Evolutionary conservation across 1,140 invertebrate genomes (phyloP), one percentile per base, ranked within the genome.

Genomic region (Plectrocnemia conspersa): DNA sequence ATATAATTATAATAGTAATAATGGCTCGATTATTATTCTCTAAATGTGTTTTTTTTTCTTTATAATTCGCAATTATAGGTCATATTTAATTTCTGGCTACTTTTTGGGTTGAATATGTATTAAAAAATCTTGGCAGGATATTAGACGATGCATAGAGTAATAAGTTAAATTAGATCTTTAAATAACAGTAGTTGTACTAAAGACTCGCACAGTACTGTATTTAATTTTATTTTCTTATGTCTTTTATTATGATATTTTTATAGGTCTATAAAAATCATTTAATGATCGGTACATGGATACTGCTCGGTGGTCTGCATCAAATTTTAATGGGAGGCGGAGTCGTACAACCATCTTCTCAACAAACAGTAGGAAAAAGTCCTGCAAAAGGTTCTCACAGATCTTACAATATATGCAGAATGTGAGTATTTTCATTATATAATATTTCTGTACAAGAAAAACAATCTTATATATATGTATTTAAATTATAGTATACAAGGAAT

Each of bases 191-290:
- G n/a, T n/a, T n/a, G n/a, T n/a, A n/a, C n/a, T n/a, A n/a, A n/a
- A n/a, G n/a, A n/a, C n/a, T n/a, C n/a, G n/a, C n/a, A n/a, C n/a
- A n/a, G n/a, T n/a, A n/a, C n/a, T n/a, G n/a, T n/a, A n/a, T n/a
- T n/a, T n/a, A n/a, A n/a, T n/a, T n/a, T n/a, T n/a, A n/a, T n/a
- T n/a, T n/a, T n/a, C n/a, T n/a, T n/a, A n/a, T n/a, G n/a, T n/a
- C n/a, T n/a, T n/a, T n/a, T n/a, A 19, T 22, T 36, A 42, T n/a
- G 42, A 10, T 44, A 53, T 54, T 56, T 63, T 71, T 65, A 10
- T 67, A 89, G 83, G 81, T 89, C 56, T 82, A 89, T 55, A 91
- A 95, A 75, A 96, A 95, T 74, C 84, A 93, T 65, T 74, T 93
- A 38, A 80, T 93, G 67, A 83, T 91, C 59, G 90, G 89, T 6